phyloP scores from a whole-genome alignment of 2,113 vertebrate species.

The Peromyscus leucopus region DNA sequence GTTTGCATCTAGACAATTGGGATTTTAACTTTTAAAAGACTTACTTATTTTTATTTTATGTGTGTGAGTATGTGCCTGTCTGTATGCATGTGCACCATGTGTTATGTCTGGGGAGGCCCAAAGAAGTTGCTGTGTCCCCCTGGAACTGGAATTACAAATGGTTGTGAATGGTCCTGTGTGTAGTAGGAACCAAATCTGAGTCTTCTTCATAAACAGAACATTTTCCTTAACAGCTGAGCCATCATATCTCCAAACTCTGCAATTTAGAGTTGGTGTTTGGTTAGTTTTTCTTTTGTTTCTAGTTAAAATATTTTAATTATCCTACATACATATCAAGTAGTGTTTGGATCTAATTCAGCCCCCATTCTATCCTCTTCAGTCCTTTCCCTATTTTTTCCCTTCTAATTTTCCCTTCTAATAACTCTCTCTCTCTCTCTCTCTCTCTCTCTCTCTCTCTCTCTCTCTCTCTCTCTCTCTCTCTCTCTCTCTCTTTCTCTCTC shows the following conservation, averaged over 20 bases:
- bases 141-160: neutral
- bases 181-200: neutral
- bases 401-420: neutral
- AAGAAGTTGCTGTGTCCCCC: neutral
- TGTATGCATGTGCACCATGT: neutral
- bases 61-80: neutral
- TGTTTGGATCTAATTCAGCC: neutral
- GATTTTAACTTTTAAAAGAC: neutral
- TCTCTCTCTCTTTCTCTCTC: no score
- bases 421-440: no score
- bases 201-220: neutral
- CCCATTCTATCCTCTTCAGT: neutral
- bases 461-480: no score
- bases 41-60: neutral
- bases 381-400: no score
- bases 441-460: no score
- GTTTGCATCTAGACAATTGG: neutral
- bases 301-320: neutral
- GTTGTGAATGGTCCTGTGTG: neutral
- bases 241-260: neutral
- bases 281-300: neutral
- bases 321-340: neutral
- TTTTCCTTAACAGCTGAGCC: neutral
- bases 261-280: neutral
- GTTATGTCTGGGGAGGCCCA: neutral